A percentile compares a stretch with the other conserved stretches of the same genome.
Conservation (phyloP, 2,797 vertebrate genomes). For the Tolypeutes matacus region DNA sequence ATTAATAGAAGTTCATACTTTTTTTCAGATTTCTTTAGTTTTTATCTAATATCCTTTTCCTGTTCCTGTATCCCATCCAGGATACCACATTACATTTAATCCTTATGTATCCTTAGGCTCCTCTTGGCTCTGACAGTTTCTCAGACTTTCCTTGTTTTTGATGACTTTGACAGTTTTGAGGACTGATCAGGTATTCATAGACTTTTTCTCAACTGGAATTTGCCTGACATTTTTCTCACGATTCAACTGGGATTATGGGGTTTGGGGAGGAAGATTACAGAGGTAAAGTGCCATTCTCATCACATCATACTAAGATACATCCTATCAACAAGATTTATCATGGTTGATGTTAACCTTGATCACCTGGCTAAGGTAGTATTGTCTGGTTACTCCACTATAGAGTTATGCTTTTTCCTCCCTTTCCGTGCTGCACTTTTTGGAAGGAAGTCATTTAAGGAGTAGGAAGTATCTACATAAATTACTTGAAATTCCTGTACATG, state of each 20-base stretch:
- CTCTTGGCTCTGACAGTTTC: background rate
- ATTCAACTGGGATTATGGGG: background rate
- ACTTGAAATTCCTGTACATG: background rate
- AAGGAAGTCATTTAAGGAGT: background rate
- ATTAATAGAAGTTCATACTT: background rate
- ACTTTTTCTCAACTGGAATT: background rate
- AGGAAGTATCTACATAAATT: conserved; percentile 7
- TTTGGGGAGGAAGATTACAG: background rate
- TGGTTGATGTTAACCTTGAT: conserved; percentile 1
- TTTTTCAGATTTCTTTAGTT: conserved; percentile 14
- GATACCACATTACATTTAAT: background rate
- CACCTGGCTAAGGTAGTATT: background rate
- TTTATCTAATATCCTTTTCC: background rate
- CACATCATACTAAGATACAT: background rate
- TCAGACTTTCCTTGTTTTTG: background rate
- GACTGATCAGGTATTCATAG: conserved; percentile 12
- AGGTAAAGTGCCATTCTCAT: background rate
- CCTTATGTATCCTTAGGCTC: background rate
- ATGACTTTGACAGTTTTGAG: conserved; percentile 14
- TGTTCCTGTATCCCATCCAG: background rate
- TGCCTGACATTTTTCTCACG: conserved; percentile 29
- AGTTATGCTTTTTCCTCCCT: background rate
- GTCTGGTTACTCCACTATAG: background rate
- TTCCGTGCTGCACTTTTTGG: background rate
- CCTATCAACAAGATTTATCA: background rate